phyloP scores from a whole-genome alignment of 2,113 vertebrate species.

The Himantopus leucocephalus region DNA sequence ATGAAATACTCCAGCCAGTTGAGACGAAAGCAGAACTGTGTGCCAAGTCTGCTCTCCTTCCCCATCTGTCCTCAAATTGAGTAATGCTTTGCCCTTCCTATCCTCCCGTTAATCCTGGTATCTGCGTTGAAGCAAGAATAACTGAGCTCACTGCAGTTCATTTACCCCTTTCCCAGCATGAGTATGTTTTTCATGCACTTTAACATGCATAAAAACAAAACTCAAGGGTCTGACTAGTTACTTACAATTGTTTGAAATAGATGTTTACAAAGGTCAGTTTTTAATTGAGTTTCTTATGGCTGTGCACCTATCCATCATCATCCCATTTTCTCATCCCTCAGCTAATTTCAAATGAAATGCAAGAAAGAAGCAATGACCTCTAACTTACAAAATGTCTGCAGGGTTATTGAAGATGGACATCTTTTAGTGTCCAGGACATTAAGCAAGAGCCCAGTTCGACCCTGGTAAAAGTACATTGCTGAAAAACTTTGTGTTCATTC shows the following conservation, averaged over 20 bases:
- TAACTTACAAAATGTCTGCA: neutral
- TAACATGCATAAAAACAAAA: neutral
- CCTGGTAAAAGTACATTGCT: fast-evolving
- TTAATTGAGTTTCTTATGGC: neutral
- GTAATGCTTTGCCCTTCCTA: neutral
- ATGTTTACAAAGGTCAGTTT: neutral
- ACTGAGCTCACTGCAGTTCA: neutral
- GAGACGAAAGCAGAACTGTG: neutral
- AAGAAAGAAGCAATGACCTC: neutral
- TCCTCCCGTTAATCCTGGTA: neutral
- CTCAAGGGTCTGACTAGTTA: neutral
- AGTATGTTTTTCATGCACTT: neutral
- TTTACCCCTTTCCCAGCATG: neutral
- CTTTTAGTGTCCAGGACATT: neutral
- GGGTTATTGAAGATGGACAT: neutral
- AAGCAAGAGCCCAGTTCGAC: neutral
- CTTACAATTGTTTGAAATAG: neutral
- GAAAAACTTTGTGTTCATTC: neutral
- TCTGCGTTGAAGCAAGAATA: neutral
- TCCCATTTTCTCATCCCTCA: neutral
- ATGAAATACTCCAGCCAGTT: neutral
- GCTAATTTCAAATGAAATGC: neutral
- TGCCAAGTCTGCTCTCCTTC: neutral
- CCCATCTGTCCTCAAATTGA: neutral
- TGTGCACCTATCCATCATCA: neutral